Evolutionary conservation across 2,113 vertebrate species (phyloP).

Genomic region (Cromileptes altivelis): DNA sequence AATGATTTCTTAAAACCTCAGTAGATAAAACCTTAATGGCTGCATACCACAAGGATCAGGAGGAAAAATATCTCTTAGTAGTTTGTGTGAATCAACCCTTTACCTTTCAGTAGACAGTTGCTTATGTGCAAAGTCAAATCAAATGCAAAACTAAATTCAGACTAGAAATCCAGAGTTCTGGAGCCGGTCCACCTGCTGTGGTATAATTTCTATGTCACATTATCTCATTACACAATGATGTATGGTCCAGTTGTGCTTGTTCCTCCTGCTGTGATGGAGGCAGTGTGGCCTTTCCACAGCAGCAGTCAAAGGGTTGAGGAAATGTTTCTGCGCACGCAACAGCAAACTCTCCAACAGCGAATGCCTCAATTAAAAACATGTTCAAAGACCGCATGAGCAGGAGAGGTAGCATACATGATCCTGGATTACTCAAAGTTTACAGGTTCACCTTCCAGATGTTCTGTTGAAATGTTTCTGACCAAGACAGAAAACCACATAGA

Average conservation of each 20-base stretch:
- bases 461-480: too few species aligned
- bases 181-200: background rate
- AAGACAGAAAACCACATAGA: too few species aligned
- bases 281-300: conserved; percentile 14
- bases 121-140: background rate
- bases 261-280: background rate
- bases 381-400: background rate
- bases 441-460: background rate
- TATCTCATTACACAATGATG: conserved; percentile 4
- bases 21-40: background rate
- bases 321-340: background rate
- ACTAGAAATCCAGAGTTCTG: too few species aligned
- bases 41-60: background rate
- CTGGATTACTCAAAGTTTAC: background rate
- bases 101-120: background rate
- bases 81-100: background rate
- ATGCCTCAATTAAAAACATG: conserved; percentile 9
- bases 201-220: conserved; percentile 5
- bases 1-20: background rate
- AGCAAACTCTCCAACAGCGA: background rate
- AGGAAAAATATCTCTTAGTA: background rate
- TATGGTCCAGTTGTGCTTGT: background rate
- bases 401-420: background rate
- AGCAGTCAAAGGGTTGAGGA: background rate
- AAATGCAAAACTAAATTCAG: background rate